A percentile compares a stretch with the other conserved stretches of the same genome.
Conservation (phyloP, 2,888 invertebrate species). For the Ennomos quercinarius region DNA sequence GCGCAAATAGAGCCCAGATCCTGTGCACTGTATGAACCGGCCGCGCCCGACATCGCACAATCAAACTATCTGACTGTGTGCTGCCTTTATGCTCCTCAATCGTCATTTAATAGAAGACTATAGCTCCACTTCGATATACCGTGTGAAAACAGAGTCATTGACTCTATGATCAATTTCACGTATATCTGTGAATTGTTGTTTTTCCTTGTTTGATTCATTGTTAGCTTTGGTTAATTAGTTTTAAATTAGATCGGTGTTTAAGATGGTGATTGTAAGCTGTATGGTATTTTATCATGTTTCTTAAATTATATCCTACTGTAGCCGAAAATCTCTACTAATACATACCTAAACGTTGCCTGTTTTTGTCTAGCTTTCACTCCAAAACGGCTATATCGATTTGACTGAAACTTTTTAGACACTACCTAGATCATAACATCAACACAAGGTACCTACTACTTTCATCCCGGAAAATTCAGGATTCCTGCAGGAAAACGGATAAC, state of each 20-base stretch:
- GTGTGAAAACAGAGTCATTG: slow-evolving; percentile 40
- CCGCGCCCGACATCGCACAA: slow-evolving; percentile 63
- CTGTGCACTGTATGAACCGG: slow-evolving; percentile 73
- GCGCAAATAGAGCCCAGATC: slow-evolving; percentile 84
- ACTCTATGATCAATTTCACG: slow-evolving; percentile 28
- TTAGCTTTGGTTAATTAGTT: slow-evolving; percentile 21
- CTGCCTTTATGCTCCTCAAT: slow-evolving; percentile 32
- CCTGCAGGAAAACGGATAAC: no score
- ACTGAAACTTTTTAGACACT: neutral
- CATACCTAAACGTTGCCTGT: no score
- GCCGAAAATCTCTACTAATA: no score
- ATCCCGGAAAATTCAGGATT: no score
- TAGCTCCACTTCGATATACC: slow-evolving; percentile 31
- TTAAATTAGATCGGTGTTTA: slow-evolving; percentile 9
- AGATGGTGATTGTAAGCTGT: neutral
- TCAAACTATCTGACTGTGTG: slow-evolving; percentile 49
- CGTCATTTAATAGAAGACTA: slow-evolving; percentile 42
- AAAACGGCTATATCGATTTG: no score
- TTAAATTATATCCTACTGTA: no score
- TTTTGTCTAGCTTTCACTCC: no score
- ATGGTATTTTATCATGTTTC: neutral
- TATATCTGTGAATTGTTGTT: slow-evolving; percentile 24
- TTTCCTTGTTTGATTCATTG: slow-evolving; percentile 29
- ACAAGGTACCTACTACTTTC: no score
- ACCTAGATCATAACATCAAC: no score